phyloP scores from a whole-genome alignment of 2,797 vertebrate genomes.

The Mycteria americana region DNA sequence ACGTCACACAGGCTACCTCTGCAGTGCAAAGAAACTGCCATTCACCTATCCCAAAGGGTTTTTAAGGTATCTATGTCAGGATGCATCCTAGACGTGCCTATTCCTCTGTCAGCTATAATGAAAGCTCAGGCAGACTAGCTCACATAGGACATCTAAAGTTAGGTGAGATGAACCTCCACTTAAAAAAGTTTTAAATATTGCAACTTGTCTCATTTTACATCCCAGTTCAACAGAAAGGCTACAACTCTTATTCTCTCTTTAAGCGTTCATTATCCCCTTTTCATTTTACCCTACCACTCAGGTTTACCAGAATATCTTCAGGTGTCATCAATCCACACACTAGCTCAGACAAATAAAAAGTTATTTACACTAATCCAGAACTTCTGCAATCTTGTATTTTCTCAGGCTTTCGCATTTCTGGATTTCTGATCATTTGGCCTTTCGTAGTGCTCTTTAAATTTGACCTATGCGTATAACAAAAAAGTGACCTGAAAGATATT shows the following conservation, averaged over 20 bases:
- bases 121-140: neutral
- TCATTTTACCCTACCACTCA: neutral
- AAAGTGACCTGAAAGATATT: neutral
- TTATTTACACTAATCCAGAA: neutral
- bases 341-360: neutral
- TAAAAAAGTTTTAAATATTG: neutral
- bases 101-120: neutral
- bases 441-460: neutral
- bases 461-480: neutral
- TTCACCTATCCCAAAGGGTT: neutral
- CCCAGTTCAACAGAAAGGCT: neutral
- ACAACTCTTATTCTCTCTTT: neutral
- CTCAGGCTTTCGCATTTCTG: neutral
- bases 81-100: neutral
- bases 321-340: neutral
- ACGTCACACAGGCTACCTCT: neutral
- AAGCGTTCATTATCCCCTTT: neutral
- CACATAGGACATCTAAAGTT: neutral
- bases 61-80: neutral
- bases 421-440: neutral
- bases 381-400: neutral
- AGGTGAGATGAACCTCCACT: neutral
- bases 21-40: neutral
- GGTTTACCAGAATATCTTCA: neutral
- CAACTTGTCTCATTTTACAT: neutral